These are phyloP conservation scores for Cephus sareptanus DNA, from an alignment of 2,888 invertebrate genomes.

Conservation along the genomic window DNA sequence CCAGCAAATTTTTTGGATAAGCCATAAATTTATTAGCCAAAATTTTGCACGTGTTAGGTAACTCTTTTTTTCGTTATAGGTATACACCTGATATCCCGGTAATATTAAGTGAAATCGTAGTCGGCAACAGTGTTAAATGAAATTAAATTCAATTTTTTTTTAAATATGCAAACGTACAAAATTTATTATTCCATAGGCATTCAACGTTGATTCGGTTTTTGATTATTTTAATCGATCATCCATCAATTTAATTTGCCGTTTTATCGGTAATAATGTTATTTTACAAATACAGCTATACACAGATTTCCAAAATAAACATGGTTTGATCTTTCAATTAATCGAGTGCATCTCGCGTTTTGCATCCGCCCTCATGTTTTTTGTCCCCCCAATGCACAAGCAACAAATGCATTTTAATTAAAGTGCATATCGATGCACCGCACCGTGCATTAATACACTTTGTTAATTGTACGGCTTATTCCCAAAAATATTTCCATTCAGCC, in stretches of 20 bases:
- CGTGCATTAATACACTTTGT: no score
- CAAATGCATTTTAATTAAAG: no score
- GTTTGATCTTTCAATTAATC: background rate
- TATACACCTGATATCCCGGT: background rate
- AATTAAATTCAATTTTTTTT: background rate
- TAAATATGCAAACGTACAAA: background rate
- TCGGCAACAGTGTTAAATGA: background rate
- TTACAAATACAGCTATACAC: no score
- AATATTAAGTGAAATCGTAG: background rate
- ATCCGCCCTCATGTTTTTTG: background rate
- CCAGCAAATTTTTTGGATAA: background rate
- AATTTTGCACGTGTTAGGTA: background rate
- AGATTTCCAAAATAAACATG: background rate
- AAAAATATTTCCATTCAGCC: background rate
- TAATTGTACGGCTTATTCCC: background rate
- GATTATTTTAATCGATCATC: background rate
- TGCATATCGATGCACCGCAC: no score
- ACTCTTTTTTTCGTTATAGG: background rate
- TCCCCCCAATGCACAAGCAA: no score
- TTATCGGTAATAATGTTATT: background rate
- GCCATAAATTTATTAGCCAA: background rate
- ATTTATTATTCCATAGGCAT: background rate
- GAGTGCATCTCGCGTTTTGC: background rate
- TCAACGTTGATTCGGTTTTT: background rate
- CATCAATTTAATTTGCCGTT: background rate